Evolutionary conservation across 2,888 invertebrate genomes (phyloP), one percentile per base, ranked within the genome.

Genomic region (Biston stratarius): DNA sequence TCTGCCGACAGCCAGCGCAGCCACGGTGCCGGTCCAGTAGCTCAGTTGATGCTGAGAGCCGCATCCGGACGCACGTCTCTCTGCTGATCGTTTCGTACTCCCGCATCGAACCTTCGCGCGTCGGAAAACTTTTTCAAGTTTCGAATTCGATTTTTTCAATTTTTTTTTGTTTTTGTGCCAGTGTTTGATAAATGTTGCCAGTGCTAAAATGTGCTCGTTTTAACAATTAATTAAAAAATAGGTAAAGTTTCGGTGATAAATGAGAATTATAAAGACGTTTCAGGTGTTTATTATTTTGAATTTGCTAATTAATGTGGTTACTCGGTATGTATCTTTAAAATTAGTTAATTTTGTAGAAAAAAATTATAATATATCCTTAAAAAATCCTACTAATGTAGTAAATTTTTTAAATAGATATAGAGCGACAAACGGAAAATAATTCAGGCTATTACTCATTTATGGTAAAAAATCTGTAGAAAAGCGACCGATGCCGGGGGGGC

Each of bases 1-100:
- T 11, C 52, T 11, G 33, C 9, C 6, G 34, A 51, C 51, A 14
- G 36, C 36, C 14, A 14, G 36, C 15, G 14, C 3, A 51, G 34
- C 9, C 7, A 3, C 38, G 38, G n/a, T 5, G 5, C 40, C 24
- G 24, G 24, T 42, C 12, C 42, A 55, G 7, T 6, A 42, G 24
- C 24, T 77, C 75, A 86, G 87, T 87, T 82, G 86, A 86, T 80
- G 84, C 86, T 86, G 86, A 47, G 83, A 71, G 53, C 70, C 71
- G 70, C 81, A 24, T 60, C 59, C 62, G 79, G 61, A 61, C 83
- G 83, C 75, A 82, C 85, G 84, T 75, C 63, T 67, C 67, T 34
- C 34, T 1, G 6, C 11, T 55, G 40, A 10, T 24, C 1, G 1
- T 14, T 10, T 3, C 12, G 11, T 10, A 36, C 40, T 14, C n/a